A percentile compares a stretch with the other conserved stretches of the same genome.
These are phyloP conservation scores for Synergus umbraculus DNA, from an alignment of 2,888 invertebrate species.

Conservation along the genomic window DNA sequence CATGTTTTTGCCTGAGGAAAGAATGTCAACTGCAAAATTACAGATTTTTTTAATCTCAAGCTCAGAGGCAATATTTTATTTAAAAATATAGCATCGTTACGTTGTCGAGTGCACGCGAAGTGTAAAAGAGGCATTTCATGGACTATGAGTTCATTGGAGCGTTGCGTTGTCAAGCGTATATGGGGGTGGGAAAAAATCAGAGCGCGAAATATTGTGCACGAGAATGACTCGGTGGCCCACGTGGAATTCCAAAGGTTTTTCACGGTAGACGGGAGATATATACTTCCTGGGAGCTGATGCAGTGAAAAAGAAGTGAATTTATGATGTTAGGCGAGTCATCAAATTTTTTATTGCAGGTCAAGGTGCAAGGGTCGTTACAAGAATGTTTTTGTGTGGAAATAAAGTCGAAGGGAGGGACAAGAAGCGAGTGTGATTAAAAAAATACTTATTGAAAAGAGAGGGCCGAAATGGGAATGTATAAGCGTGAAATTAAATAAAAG, in stretches of 20 bases:
- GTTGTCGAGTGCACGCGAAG: slow-evolving; percentile 14
- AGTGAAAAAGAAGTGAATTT: not conserved
- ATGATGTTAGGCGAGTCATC: not conserved
- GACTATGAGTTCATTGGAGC: slow-evolving; percentile 34
- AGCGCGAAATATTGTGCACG: slow-evolving; percentile 30
- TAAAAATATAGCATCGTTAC: slow-evolving; percentile 5
- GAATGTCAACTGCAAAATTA: not conserved
- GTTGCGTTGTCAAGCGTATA: slow-evolving; percentile 16
- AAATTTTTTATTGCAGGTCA: not conserved
- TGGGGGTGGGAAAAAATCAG: slow-evolving; percentile 21
- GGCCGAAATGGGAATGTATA: no score
- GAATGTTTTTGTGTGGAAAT: not conserved
- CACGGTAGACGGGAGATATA: not conserved
- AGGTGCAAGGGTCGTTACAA: not conserved
- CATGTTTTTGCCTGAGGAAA: no score
- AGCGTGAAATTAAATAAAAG: no score
- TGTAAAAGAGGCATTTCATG: slow-evolving; percentile 25
- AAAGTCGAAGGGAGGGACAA: not conserved
- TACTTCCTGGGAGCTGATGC: not conserved
- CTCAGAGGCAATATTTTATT: slow-evolving; percentile 14
- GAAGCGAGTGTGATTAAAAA: not conserved
- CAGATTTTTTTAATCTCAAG: not conserved
- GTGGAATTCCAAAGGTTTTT: not conserved
- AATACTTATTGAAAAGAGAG: not conserved
- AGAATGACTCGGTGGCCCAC: slow-evolving; percentile 4